phyloP scores from a whole-genome alignment of 2,888 invertebrate genomes.

The Octodonta nipae region DNA sequence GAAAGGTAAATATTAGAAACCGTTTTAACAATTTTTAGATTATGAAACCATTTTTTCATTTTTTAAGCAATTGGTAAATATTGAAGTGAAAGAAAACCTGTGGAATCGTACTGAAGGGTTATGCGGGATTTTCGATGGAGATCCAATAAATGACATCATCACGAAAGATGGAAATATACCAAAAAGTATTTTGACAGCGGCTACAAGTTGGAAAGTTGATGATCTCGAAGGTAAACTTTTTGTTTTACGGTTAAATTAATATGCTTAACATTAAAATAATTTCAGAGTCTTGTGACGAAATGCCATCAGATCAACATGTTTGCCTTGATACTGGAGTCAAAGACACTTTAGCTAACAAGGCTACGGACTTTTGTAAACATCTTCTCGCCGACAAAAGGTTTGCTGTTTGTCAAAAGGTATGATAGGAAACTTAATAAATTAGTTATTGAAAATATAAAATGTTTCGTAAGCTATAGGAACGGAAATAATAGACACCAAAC shows the following conservation, averaged over 20 bases:
- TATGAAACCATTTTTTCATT: slow-evolving; percentile 4
- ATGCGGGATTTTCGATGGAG: slow-evolving; percentile 66
- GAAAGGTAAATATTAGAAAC: slow-evolving; percentile 27
- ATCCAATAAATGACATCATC: slow-evolving; percentile 52
- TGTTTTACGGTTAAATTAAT: neutral
- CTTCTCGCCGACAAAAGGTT: slow-evolving; percentile 53
- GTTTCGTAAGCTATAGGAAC: too few species aligned
- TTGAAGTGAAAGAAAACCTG: slow-evolving; percentile 52
- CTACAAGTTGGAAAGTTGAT: slow-evolving; percentile 46
- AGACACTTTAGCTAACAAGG: slow-evolving; percentile 31
- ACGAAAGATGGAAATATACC: slow-evolving; percentile 44
- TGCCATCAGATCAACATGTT: slow-evolving; percentile 38
- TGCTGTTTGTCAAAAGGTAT: slow-evolving; percentile 39
- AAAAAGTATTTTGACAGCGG: slow-evolving; percentile 38
- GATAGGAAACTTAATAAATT: slow-evolving; percentile 2
- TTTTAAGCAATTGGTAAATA: slow-evolving; percentile 47
- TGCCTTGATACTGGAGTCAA: slow-evolving; percentile 33
- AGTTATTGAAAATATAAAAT: too few species aligned
- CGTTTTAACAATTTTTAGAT: neutral
- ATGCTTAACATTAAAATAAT: slow-evolving; percentile 7
- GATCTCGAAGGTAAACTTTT: slow-evolving; percentile 25
- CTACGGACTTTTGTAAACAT: slow-evolving; percentile 47
- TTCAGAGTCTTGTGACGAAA: slow-evolving; percentile 44
- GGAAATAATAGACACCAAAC: too few species aligned
- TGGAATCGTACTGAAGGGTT: slow-evolving; percentile 74